Evolutionary conservation across 2,113 vertebrate genomes (phyloP).

Genomic region (Centropristis striata): DNA sequence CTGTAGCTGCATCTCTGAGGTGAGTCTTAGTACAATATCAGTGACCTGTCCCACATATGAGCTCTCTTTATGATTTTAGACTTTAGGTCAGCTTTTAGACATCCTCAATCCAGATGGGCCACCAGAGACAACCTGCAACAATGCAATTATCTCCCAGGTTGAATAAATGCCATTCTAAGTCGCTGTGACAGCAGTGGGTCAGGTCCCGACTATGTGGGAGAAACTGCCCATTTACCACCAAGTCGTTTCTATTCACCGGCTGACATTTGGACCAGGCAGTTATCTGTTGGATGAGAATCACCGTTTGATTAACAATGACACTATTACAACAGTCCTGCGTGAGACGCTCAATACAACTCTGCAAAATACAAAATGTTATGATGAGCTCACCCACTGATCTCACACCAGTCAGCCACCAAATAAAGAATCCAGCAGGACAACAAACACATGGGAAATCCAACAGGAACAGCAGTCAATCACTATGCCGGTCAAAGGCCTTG

Average conservation of each 20-base stretch:
- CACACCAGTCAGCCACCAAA: not conserved
- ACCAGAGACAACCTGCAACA: not conserved
- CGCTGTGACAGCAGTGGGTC: not conserved
- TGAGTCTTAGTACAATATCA: not conserved
- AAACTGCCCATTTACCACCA: not conserved
- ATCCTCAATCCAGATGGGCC: not conserved
- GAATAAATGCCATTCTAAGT: not conserved
- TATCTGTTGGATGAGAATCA: not conserved
- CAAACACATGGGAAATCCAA: not conserved
- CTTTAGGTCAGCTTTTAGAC: not conserved
- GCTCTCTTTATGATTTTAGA: not conserved
- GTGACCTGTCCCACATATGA: not conserved
- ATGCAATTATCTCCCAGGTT: not conserved
- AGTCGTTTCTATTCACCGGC: not conserved
- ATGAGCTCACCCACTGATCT: not conserved
- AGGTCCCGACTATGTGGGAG: not conserved
- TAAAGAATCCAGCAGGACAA: not conserved
- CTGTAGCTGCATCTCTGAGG: not conserved
- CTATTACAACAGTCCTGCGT: not conserved
- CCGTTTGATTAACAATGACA: not conserved
- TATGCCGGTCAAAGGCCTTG: not conserved
- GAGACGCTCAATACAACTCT: not conserved
- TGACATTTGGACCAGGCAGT: not conserved
- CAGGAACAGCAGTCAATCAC: not conserved
- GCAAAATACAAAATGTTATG: not conserved